Percentiles rank a stretch among this genome's conserved stretches.
Conservation (phyloP, 2,888 invertebrate genomes). For the Epirrhoe tristata region DNA sequence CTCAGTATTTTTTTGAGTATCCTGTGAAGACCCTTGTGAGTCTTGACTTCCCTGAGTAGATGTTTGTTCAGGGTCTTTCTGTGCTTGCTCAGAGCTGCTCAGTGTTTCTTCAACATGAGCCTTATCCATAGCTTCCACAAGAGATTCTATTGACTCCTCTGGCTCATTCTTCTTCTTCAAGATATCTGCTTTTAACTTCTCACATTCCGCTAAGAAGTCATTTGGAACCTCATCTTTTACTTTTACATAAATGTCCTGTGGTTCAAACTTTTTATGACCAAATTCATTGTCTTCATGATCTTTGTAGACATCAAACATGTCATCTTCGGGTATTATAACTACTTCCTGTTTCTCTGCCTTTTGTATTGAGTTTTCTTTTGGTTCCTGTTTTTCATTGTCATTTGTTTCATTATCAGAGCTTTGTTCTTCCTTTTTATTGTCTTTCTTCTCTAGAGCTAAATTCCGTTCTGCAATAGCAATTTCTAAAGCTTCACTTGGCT, state of each 20-base stretch:
- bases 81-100: neutral
- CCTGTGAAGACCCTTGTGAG: neutral
- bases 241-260: constrained; percentile 69
- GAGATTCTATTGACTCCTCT: constrained; percentile 64
- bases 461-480: constrained; percentile 31
- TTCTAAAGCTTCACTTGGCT: constrained; percentile 45
- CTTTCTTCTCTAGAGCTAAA: neutral
- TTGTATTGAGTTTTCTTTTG: constrained; percentile 7
- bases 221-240: constrained; percentile 54
- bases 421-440: neutral
- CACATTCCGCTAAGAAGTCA: constrained; percentile 75
- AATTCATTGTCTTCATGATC: constrained; percentile 77
- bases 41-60: constrained; percentile 9
- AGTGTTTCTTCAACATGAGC: constrained; percentile 56
- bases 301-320: constrained; percentile 80
- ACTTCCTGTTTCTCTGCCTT: constrained; percentile 56
- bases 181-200: constrained; percentile 71
- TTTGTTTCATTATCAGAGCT: neutral
- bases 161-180: constrained; percentile 64
- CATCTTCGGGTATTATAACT: constrained; percentile 66
- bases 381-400: neutral
- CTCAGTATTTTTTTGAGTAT: constrained; percentile 25
- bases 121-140: constrained; percentile 73
- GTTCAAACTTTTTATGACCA: constrained; percentile 79
- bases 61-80: constrained; percentile 1